Percentiles rank a stretch among this genome's conserved stretches.
Conservation (phyloP, 2,888 invertebrate species). For the Blomia tropicalis region DNA sequence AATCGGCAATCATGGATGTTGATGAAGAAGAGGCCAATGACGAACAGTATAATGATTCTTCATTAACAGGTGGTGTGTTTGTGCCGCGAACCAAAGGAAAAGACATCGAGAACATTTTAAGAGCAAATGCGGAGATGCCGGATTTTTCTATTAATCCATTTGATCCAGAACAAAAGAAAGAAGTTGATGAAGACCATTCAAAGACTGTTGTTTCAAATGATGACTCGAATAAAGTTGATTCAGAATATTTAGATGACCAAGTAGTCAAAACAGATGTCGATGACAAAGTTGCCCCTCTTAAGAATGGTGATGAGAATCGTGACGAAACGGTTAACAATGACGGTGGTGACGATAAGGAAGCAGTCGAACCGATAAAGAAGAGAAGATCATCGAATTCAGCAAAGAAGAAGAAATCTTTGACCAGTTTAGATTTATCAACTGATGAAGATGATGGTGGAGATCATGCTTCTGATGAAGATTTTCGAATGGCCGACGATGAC, state of each 20-base stretch:
- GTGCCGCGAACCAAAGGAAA: slow-evolving; percentile 51
- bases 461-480: slow-evolving; percentile 35
- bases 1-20: slow-evolving; percentile 49
- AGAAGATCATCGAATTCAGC: slow-evolving; percentile 22
- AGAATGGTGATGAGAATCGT: slow-evolving; percentile 22
- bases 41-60: neutral
- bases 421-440: slow-evolving; percentile 60
- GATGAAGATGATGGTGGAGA: slow-evolving; percentile 75
- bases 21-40: neutral
- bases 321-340: neutral
- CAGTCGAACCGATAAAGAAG: neutral
- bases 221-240: neutral
- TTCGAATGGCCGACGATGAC: slow-evolving; percentile 23
- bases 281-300: neutral
- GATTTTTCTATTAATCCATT: slow-evolving; percentile 20
- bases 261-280: neutral
- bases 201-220: neutral
- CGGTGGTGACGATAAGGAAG: neutral
- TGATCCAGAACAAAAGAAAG: slow-evolving; percentile 6
- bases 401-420: slow-evolving; percentile 50
- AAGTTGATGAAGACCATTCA: neutral
- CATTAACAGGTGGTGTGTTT: too few relatives aligned
- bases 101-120: slow-evolving; percentile 76
- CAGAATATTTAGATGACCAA: neutral
- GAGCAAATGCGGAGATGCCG: slow-evolving; percentile 35